Evolutionary conservation across 2,888 invertebrate genomes (phyloP), one percentile per base, ranked within the genome.

Genomic region (Cybosia mesomella): DNA sequence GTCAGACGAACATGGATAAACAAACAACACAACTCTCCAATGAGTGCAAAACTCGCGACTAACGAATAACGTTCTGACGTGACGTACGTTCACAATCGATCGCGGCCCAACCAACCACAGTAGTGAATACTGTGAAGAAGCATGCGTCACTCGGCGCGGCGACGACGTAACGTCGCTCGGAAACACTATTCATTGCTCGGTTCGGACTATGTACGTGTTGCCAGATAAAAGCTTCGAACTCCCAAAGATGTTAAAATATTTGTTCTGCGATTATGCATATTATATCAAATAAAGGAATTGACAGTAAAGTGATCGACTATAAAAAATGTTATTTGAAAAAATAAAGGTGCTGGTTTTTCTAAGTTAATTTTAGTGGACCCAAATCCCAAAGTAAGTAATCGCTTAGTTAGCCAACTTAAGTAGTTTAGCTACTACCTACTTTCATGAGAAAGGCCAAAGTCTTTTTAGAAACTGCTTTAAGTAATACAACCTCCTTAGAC

Each of bases 31-130:
- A 83, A 89, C 87, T 85, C 81, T 83, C 84, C 85, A 76, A 86
- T 88, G 91, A 91, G 91, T 88, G 91, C 91, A 89, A 90, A 90
- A 88, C 88, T 87, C 88, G 89, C 91, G 85, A 91, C 91, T 89
- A 86, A 86, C 83, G 66, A 91, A 85, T 85, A 70, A 67, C 62
- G 66, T 68, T 64, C 67, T 62, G 63, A 67, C 66, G 70, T 68
- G 72, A 73, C 74, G 74, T 69, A 70, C 72, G 72, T 71, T 70
- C 70, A 75, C 74, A 75, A 83, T 79, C 77, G 79, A 82, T 78
- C 72, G 76, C 68, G 57, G 66, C 59, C 55, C 67, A 64, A 64
- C 43, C 67, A 70, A 68, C 49, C 62, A 64, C 58, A 49, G 66
- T 49, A 65, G 59, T 62, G 57, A 36, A 21, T 34, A 54, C 34